These are phyloP conservation scores for Equus przewalskii DNA, from an alignment of 2,113 vertebrate species.

Conservation along the genomic window DNA sequence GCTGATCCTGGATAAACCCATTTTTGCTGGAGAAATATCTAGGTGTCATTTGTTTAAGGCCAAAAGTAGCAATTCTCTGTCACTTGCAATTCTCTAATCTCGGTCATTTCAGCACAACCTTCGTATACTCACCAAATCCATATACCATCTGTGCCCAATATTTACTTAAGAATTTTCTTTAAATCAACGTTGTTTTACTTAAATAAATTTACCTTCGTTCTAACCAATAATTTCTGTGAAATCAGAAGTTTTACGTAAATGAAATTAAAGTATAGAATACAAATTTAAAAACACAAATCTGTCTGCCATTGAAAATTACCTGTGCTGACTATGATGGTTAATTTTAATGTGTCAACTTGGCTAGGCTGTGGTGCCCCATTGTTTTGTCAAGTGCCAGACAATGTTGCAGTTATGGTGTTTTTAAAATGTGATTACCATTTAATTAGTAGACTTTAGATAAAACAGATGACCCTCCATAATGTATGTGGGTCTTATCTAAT, in stretches of 20 bases:
- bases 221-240: slow-evolving; percentile 7
- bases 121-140: neutral
- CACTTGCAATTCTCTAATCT: neutral
- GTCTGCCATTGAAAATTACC: neutral
- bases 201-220: slow-evolving; percentile 30
- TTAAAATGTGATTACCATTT: neutral
- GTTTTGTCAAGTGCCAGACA: neutral
- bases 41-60: no score
- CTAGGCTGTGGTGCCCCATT: neutral
- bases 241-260: slow-evolving; percentile 4
- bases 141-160: neutral
- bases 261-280: neutral
- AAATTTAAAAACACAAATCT: slow-evolving; percentile 1
- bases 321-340: neutral
- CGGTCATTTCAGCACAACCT: neutral
- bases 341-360: neutral
- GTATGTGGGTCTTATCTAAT: neutral
- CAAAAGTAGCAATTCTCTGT: neutral
- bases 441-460: neutral
- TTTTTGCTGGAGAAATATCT: no score
- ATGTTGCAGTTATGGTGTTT: neutral
- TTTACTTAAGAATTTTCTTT: slow-evolving; percentile 12
- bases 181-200: slow-evolving; percentile 2
- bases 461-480: neutral
- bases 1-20: no score